Base-by-base conservation (phyloP, 2,797 vertebrate species). In the Scolopax rusticola region DNA sequence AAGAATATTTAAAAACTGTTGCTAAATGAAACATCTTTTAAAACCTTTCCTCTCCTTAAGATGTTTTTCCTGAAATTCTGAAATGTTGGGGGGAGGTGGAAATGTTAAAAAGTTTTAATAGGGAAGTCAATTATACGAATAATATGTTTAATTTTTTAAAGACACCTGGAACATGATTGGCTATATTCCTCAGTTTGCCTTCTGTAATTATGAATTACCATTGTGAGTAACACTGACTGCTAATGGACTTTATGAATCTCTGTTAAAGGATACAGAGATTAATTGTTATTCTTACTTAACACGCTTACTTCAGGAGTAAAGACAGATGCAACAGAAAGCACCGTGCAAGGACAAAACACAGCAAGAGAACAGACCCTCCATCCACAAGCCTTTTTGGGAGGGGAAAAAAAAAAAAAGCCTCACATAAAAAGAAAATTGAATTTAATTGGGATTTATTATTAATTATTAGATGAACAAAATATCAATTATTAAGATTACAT, bases 401-500 rank as follows among this genome's bases (percentile, higher is more conserved):
- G 36, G 36, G 36, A 14, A 17, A 50, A 56, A 74, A 63, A 45
- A 41, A 67, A 25, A 47, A 63, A 64, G 30, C 10, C 43, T 71
- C 61, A 36, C 13, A 85, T 93, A 71, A 93, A 93, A 94, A 92
- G 41, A 79, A 95, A 84, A 86, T 4, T 15, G 11, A 79, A 91
- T 84, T 84, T 89, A 95, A 89, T 88, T 90, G 25, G 70, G 63
- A 88, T 84, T 88, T 73, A 81, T 67, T 95, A 91, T 84, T 78
- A 87, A 76, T 88, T 92, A 93, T 69, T 36, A 93, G 84, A 88
- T 70, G 76, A 94, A 28, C 32, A 93, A 95, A 96, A 75, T 69
- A 90, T 94, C 73, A 93, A 75, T 95, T 95, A 89, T 91, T 91
- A 84, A 84, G 69, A 95, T 88, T 73, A 82, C 23, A 67, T 69